Evolutionary conservation across 2,113 vertebrate species (phyloP), one percentile per base, ranked within the genome.

Genomic region (Australoheros scitulus): DNA sequence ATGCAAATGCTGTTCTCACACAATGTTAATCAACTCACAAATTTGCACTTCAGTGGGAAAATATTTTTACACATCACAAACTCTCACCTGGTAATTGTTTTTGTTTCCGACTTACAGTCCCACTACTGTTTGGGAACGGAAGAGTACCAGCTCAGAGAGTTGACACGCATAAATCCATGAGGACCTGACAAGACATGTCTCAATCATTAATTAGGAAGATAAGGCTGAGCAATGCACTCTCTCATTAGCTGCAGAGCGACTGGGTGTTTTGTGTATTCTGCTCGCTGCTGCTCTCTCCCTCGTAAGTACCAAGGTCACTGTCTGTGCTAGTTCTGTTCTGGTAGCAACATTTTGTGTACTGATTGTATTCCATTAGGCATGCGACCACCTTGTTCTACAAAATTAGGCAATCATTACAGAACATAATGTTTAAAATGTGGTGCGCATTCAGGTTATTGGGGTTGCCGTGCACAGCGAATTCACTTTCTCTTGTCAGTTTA

Each of bases 131-230:
- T 3, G 76, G 85, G 60, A 32, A 11, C 3, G 65, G 20, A 3
- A 65, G 9, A 64, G 50, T 61, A 24, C 68, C 13, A 52, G 18
- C 47, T 57, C 76, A 1, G 34, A 24, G 79, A 82, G 68, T 58
- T 77, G 76, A 80, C 24, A 17, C 0, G 14, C 72, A 7, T 15
- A 32, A 13, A 58, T 76, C 60, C 65, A 34, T 20, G 14, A 81
- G 22, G 29, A 79, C 50, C 64, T 6, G 29, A 80, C 8, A 56
- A 76, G 65, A 84, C 82, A 81, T 55, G n/a, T 86, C 86, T 90
- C 82, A 59, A 26, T 88, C 88, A 87, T 90, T 91, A 89, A 92
- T 89, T 91, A 89, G 20, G 24, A 74, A 85, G 85, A 90, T 87
- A 81, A 87, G 79, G 80, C 82, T 85, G 84, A 89, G 84, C 77